A percentile compares a stretch with the other conserved stretches of the same genome.
These are phyloP conservation scores for Lordiphosa stackelbergi DNA, from an alignment of 1,140 invertebrate species.

Conservation along the genomic window DNA sequence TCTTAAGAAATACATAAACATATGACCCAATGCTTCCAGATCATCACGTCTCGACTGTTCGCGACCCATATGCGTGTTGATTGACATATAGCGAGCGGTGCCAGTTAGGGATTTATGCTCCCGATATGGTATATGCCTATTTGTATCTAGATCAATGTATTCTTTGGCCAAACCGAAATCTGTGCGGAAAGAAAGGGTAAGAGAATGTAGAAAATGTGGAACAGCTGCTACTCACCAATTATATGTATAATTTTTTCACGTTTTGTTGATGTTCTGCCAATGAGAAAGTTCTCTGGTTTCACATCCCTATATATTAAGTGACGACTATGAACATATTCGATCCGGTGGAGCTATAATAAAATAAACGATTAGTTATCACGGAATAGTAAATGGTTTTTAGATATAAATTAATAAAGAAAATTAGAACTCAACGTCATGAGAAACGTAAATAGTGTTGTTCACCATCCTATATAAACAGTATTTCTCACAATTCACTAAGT, in stretches of 20 bases:
- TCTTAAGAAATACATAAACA: constrained; percentile 99
- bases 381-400: not conserved
- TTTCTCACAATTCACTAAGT: no score
- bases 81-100: constrained; percentile 99
- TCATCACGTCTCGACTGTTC: constrained; percentile 99
- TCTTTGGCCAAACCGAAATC: constrained; percentile 99
- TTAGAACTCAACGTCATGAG: no score
- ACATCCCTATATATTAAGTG: constrained; percentile 99
- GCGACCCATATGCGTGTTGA: constrained; percentile 99
- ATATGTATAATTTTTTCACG: constrained; percentile 99
- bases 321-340: constrained; percentile 99
- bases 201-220: not conserved
- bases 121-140: constrained; percentile 99
- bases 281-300: constrained; percentile 99
- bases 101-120: constrained; percentile 99
- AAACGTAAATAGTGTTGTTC: no score
- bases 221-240: constrained; percentile 83
- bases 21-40: constrained; percentile 98
- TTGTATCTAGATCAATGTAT: constrained; percentile 99
- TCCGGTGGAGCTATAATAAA: constrained; percentile 90
- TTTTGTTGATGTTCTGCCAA: constrained; percentile 97
- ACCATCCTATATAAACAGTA: no score
- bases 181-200: constrained; percentile 64
- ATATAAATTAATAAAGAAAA: no score
- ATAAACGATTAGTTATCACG: constrained; percentile 29